These are phyloP conservation scores for Theocolax elegans DNA, from an alignment of 1,140 invertebrate genomes.

Conservation along the genomic window DNA sequence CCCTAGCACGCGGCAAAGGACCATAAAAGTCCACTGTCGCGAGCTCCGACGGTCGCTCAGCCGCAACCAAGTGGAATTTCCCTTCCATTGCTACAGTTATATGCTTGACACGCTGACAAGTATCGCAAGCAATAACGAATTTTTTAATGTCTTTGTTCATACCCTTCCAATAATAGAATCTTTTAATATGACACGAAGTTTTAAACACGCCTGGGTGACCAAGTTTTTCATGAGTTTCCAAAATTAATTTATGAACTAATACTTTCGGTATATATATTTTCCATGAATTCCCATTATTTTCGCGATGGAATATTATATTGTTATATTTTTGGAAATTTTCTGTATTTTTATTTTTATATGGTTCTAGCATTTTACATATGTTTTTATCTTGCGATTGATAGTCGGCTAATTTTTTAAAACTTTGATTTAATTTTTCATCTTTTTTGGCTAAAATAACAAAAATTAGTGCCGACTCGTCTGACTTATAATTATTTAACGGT, in stretches of 20 bases:
- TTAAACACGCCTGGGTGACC: background rate
- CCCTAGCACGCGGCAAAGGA: no score
- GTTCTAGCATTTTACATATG: background rate
- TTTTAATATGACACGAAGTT: no score
- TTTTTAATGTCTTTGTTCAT: no score
- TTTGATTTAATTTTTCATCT: background rate
- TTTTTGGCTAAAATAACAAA: background rate
- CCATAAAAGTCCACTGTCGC: conserved; percentile 17
- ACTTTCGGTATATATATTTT: background rate
- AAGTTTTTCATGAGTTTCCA: background rate
- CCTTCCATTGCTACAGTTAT: background rate
- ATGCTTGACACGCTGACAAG: background rate
- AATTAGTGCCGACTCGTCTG: no score
- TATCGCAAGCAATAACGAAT: background rate
- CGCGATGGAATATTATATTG: no score
- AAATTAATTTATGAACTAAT: background rate
- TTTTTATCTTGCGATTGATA: no score
- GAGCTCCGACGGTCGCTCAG: background rate
- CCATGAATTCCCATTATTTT: no score
- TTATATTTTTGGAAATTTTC: background rate
- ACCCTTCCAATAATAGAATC: no score
- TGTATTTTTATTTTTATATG: background rate
- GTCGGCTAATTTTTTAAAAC: background rate
- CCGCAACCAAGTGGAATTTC: background rate
- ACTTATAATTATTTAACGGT: background rate